These are phyloP conservation scores for Xenus cinereus DNA, from an alignment of 2,113 vertebrate genomes.

Conservation along the genomic window DNA sequence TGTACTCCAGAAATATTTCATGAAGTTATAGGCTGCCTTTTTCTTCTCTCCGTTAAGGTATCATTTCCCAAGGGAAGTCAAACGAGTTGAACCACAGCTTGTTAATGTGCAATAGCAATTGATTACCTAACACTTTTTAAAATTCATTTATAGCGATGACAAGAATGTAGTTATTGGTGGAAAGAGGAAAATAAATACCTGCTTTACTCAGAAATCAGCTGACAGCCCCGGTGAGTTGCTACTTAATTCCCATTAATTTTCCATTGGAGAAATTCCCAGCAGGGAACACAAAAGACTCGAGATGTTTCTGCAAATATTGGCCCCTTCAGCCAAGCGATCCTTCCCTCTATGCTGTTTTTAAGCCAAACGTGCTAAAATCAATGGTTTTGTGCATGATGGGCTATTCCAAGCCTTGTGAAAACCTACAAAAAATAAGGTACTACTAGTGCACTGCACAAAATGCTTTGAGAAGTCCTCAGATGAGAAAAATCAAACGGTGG, in stretches of 20 bases:
- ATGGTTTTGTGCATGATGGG: background rate
- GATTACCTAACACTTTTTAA: background rate
- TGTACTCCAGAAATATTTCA: background rate
- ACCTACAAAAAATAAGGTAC: background rate
- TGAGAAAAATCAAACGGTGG: background rate
- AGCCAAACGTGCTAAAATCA: background rate
- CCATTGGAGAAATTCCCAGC: background rate
- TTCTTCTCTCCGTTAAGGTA: background rate
- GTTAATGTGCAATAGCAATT: background rate
- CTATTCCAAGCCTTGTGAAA: background rate
- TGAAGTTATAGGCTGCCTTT: background rate
- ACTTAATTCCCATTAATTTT: slow-evolving; percentile 31
- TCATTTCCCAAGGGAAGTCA: background rate
- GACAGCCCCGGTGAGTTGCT: background rate
- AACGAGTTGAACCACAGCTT: background rate
- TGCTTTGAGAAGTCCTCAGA: background rate
- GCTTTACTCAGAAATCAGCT: slow-evolving; percentile 20
- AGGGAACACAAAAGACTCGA: background rate
- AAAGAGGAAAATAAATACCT: slow-evolving; percentile 46
- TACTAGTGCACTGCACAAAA: background rate
- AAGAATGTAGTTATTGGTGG: background rate
- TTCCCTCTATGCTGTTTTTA: background rate
- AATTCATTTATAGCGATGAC: background rate
- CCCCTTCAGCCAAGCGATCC: background rate
- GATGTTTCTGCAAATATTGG: background rate